Evolutionary conservation across 2,797 vertebrate genomes (phyloP), one percentile per base, ranked within the genome.

Genomic region (Arnoldichthys spilopterus): DNA sequence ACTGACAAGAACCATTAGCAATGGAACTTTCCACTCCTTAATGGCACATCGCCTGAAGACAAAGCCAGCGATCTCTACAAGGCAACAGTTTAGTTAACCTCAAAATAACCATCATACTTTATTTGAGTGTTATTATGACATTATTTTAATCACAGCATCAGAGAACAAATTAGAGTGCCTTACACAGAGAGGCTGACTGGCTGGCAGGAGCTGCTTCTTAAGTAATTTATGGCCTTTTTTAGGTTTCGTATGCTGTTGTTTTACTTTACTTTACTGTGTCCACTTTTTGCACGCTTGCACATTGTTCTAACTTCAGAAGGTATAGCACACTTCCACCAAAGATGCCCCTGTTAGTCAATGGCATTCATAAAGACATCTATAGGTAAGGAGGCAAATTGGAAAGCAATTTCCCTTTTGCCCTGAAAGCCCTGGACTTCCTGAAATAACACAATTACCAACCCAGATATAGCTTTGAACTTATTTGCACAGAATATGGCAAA

Each of bases 281-380:
- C 82, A 47, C 79, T 59, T 85, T 82, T 80, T 89, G 88, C 90
- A 88, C 92, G 91, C 88, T 83, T 84, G 87, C 85, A 86, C 74
- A 28, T 76, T 83, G 37, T 76, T 75, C 61, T 66, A 59, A 49
- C 28, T 5, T 71, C 91, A 95, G 95, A 92, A 93, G 89, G 85
- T 91, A 91, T 94, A 93, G 93, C 91, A 93, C 90, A 83, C 92
- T 96, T 83, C 95, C 94, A 62, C 94, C 94, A 89, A 95, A 92
- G 95, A 96, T 96, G 95, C 93, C 94, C 85, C 94, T 96, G 84
- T 92, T 97, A 93, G 93, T 94, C 89, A 96, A 90, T 86, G 85
- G 91, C 88, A 90, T 90, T 91, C 89, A 89, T 87, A 95, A 93
- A 90, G 88, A 90, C 76, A 83, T 91, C 24, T 93, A 91, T 92